phyloP scores from a whole-genome alignment of 2,797 vertebrate genomes.

The Channallabes apus region DNA sequence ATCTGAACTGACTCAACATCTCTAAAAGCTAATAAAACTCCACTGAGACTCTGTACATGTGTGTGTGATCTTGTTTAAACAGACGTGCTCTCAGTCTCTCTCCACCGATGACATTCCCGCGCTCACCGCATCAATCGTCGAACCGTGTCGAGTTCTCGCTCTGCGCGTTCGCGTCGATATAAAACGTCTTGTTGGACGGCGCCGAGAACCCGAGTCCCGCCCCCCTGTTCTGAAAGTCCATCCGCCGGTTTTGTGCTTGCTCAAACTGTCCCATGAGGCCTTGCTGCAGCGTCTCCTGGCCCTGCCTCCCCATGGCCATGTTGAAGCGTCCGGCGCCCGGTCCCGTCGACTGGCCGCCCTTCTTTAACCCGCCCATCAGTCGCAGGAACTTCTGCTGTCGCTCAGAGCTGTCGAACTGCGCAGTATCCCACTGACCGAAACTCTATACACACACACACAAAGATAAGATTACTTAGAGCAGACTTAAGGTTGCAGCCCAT shows the following conservation, averaged over 20 bases:
- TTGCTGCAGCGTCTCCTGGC: slow-evolving; percentile 76
- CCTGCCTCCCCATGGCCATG: slow-evolving; percentile 81
- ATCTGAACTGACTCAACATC: too few species aligned
- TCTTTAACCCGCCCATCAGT: slow-evolving; percentile 91
- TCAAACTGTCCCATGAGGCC: slow-evolving; percentile 84
- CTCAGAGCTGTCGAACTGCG: slow-evolving; percentile 76
- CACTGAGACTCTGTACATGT: neutral
- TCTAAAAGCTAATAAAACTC: neutral
- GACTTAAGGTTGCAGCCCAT: too few species aligned
- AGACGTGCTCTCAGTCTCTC: too few species aligned
- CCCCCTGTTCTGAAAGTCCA: slow-evolving; percentile 73
- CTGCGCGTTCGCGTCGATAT: slow-evolving; percentile 74
- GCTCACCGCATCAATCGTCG: slow-evolving; percentile 68
- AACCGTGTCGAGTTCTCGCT: slow-evolving; percentile 78
- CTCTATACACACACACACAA: slow-evolving; percentile 40
- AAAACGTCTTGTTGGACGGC: slow-evolving; percentile 70
- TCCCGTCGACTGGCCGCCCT: slow-evolving; percentile 56
- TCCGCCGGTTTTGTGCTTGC: slow-evolving; percentile 77
- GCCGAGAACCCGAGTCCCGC: slow-evolving; percentile 82
- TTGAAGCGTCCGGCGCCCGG: slow-evolving; percentile 56
- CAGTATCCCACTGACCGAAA: slow-evolving; percentile 91
- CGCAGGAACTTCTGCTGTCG: slow-evolving; percentile 88
- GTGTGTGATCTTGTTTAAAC: neutral
- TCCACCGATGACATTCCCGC: neutral
- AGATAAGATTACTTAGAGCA: neutral